Conservation (phyloP, 2,797 vertebrate species). For the Naso thynnoides region DNA sequence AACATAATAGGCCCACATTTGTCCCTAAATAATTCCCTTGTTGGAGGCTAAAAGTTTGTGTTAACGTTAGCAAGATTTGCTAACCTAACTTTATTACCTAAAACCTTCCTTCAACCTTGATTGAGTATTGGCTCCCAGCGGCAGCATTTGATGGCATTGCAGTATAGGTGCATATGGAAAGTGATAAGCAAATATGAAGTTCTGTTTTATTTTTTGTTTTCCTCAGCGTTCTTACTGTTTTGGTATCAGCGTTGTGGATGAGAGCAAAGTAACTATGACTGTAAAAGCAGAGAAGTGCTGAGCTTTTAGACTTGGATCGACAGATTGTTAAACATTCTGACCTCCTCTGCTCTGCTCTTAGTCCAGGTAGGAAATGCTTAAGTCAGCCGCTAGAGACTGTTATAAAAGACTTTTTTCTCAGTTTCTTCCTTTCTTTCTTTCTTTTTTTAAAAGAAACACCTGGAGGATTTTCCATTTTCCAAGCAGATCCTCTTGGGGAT, state of each 20-base stretch:
- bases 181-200: too few species aligned
- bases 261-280: constrained; percentile 29
- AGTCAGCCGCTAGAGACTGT: background rate
- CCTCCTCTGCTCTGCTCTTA: constrained; percentile 24
- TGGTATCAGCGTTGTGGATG: constrained; percentile 3
- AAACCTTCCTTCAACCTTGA: background rate
- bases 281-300: constrained; percentile 31
- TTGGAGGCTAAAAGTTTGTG: background rate
- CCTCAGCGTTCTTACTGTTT: too few species aligned
- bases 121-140: constrained; percentile 37
- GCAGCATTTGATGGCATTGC: constrained; percentile 27
- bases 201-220: too few species aligned
- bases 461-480: constrained; percentile 25
- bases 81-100: background rate
- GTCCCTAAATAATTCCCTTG: constrained; percentile 1
- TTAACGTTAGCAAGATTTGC: background rate
- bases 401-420: constrained; percentile 1
- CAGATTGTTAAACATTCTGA: constrained; percentile 25
- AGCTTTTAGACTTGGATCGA: constrained; percentile 41
- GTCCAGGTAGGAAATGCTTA: constrained; percentile 9
- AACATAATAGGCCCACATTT: background rate
- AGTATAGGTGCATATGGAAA: background rate
- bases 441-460: constrained; percentile 21
- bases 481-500: constrained; percentile 16
- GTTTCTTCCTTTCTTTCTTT: background rate